Conservation (phyloP, 2,888 invertebrate genomes). For the Gordius sp. region DNA sequence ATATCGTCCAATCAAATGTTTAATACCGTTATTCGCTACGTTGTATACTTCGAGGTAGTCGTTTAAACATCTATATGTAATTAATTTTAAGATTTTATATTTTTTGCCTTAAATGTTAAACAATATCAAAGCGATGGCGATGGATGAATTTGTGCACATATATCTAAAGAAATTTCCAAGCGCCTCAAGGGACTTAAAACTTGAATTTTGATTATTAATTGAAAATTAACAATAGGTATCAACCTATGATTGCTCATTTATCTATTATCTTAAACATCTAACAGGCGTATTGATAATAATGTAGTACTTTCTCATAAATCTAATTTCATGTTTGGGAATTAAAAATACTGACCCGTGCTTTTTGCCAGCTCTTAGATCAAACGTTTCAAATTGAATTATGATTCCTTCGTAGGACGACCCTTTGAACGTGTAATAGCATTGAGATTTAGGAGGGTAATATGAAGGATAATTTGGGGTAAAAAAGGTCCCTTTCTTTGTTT, state of each 20-base stretch:
- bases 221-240: too few relatives aligned
- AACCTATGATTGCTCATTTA: too few relatives aligned
- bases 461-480: background rate
- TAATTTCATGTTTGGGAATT: background rate
- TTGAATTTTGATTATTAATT: too few relatives aligned
- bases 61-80: slow-evolving; percentile 10
- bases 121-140: too few relatives aligned
- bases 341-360: slow-evolving; percentile 5
- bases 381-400: background rate
- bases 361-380: background rate
- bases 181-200: too few relatives aligned
- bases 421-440: slow-evolving; percentile 1
- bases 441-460: background rate
- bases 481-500: background rate
- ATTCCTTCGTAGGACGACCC: background rate
- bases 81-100: background rate
- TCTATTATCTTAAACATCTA: too few relatives aligned
- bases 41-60: background rate
- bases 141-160: too few relatives aligned
- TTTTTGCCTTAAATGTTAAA: too few relatives aligned
- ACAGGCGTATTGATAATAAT: too few relatives aligned
- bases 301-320: too few relatives aligned
- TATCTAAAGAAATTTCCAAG: too few relatives aligned
- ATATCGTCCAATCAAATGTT: background rate
- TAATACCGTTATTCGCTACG: background rate